Evolutionary conservation across 1,140 invertebrate species (phyloP).

Genomic region (Wasmannia auropunctata): DNA sequence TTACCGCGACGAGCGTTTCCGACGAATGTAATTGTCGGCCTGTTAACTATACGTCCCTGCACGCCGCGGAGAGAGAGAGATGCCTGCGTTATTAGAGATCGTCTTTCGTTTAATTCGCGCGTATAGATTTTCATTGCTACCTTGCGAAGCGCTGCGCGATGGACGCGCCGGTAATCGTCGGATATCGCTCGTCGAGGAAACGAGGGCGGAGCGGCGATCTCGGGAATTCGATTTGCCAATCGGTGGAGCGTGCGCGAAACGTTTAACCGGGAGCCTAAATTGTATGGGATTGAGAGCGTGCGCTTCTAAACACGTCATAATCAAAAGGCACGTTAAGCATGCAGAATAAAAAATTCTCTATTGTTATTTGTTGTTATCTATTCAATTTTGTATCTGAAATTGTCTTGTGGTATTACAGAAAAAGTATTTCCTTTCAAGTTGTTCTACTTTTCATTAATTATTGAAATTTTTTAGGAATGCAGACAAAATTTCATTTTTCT

Average conservation of each 20-base stretch:
- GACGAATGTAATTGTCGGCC: conserved; percentile 29
- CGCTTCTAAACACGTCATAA: background rate
- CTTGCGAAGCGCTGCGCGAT: conserved; percentile 45
- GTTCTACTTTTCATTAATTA: background rate
- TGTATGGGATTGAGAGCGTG: too few species aligned
- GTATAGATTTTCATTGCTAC: conserved; percentile 47
- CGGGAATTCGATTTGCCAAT: conserved; percentile 4
- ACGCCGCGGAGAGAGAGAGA: too few species aligned
- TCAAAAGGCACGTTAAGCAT: background rate
- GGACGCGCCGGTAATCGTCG: background rate
- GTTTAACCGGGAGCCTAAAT: background rate
- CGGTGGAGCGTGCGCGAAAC: conserved; percentile 3
- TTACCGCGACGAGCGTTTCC: conserved; percentile 35
- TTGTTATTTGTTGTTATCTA: background rate
- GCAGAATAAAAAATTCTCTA: background rate
- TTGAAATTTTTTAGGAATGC: background rate
- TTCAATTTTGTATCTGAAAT: background rate
- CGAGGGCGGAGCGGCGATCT: conserved; percentile 22
- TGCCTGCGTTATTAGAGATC: conserved; percentile 38
- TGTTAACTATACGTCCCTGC: background rate
- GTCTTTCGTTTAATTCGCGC: conserved; percentile 71
- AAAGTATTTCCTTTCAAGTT: background rate
- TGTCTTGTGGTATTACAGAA: background rate
- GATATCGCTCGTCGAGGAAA: background rate
- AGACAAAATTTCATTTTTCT: background rate